phyloP scores from a whole-genome alignment of 2,797 vertebrate genomes.

The Mus caroli region DNA sequence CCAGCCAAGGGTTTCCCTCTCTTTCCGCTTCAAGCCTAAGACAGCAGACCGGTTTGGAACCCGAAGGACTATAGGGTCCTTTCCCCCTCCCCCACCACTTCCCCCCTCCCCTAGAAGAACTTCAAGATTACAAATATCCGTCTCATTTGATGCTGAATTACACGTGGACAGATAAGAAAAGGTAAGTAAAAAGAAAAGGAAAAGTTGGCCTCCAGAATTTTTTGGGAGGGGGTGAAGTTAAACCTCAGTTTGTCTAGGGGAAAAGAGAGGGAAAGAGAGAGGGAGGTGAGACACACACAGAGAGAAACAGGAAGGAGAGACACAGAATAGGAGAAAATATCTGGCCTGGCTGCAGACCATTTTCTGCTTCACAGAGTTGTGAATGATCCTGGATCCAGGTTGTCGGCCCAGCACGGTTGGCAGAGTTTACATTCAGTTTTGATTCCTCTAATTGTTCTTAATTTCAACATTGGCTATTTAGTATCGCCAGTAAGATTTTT shows the following conservation, averaged over 20 bases:
- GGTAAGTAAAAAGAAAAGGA: conserved; percentile 87
- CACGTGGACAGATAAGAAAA: conserved; percentile 87
- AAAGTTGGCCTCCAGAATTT: conserved; percentile 80
- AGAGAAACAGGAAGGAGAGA: neutral
- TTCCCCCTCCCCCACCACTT: conserved; percentile 78
- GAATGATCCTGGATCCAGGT: conserved; percentile 86
- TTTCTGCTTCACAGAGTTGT: conserved; percentile 85
- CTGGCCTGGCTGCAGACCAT: conserved; percentile 78
- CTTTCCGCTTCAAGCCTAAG: conserved; percentile 86
- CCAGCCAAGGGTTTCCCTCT: conserved; percentile 84
- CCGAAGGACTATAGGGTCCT: neutral
- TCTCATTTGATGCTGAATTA: conserved; percentile 89
- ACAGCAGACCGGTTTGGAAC: conserved; percentile 81
- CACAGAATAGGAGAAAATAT: neutral
- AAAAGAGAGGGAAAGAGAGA: neutral
- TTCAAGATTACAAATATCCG: conserved; percentile 87
- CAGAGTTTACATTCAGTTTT: conserved; percentile 86
- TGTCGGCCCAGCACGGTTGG: conserved; percentile 81
- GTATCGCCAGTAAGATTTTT: neutral
- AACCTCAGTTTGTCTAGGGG: conserved; percentile 77
- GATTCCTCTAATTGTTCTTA: conserved; percentile 85
- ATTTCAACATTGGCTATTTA: conserved; percentile 59
- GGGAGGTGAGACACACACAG: neutral
- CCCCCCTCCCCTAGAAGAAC: conserved; percentile 86
- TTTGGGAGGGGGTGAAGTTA: conserved; percentile 80